Evolutionary conservation across 2,888 invertebrate species (phyloP).

Genomic region (Neuroscelio doddi): DNA sequence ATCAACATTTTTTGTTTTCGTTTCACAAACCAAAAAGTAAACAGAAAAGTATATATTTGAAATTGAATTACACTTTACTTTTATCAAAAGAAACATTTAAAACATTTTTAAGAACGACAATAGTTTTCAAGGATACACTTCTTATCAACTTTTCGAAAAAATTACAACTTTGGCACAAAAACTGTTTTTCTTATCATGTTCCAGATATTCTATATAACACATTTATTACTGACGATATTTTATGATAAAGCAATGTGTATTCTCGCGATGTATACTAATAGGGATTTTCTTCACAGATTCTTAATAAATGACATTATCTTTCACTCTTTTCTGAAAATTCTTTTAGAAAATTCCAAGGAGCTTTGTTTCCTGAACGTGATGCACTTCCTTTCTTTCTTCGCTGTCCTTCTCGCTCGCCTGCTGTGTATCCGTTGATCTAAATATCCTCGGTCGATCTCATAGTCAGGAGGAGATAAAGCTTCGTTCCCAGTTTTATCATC

Average conservation of each 20-base stretch:
- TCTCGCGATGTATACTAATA: constrained; percentile 23
- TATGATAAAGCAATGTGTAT: constrained; percentile 7
- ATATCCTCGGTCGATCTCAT: constrained; percentile 16
- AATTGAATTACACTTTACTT: no score
- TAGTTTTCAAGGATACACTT: no score
- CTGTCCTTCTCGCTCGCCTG: constrained; percentile 6
- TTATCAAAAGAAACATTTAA: no score
- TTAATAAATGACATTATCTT: constrained; percentile 39
- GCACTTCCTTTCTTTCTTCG: constrained; percentile 15
- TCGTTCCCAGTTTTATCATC: constrained; percentile 24
- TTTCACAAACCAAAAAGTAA: no score
- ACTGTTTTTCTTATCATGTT: no score
- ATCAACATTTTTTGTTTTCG: no score
- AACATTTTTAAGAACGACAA: no score
- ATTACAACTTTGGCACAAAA: no score
- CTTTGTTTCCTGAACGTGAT: constrained; percentile 43
- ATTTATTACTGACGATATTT: constrained; percentile 26
- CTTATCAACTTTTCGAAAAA: no score
- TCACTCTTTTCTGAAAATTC: constrained; percentile 27
- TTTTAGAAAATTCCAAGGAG: constrained; percentile 31
- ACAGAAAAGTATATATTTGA: no score
- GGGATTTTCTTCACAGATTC: constrained; percentile 30
- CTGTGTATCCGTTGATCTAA: constrained; percentile 22
- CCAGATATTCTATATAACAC: not conserved
- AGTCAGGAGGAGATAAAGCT: constrained; percentile 13